A percentile compares a stretch with the other conserved stretches of the same genome.
phyloP scores from a whole-genome alignment of 2,888 invertebrate genomes.

The Antheraea assamensis region DNA sequence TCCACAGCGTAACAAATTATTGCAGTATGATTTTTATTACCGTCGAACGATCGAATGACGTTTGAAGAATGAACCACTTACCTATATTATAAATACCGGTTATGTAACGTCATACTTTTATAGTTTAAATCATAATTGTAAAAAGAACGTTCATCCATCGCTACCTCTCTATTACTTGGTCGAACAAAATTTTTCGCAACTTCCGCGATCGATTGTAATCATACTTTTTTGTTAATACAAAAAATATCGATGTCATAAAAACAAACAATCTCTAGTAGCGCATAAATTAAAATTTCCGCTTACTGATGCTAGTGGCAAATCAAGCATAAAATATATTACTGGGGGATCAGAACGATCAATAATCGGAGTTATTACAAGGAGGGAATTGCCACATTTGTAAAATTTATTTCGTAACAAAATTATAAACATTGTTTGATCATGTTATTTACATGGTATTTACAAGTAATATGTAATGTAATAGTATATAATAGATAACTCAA shows the following conservation, averaged over 20 bases:
- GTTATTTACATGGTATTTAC: too few relatives aligned
- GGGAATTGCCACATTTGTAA: constrained; percentile 31
- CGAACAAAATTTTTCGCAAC: constrained; percentile 58
- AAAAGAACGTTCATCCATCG: constrained; percentile 43
- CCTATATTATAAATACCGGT: constrained; percentile 18
- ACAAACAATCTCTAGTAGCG: constrained; percentile 73
- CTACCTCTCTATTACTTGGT: constrained; percentile 43
- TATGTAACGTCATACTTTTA: constrained; percentile 14
- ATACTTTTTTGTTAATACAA: constrained; percentile 61
- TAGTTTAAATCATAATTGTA: constrained; percentile 29
- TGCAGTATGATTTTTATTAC: constrained; percentile 66
- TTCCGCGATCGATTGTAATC: constrained; percentile 63
- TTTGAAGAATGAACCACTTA: constrained; percentile 43
- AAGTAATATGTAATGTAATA: too few relatives aligned
- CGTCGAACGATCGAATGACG: constrained; percentile 58
- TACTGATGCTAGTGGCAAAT: constrained; percentile 66
- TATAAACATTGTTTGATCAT: constrained; percentile 16
- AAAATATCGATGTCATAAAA: constrained; percentile 71
- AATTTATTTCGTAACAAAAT: constrained; percentile 30
- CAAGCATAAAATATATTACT: constrained; percentile 69
- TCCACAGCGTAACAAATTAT: constrained; percentile 69
- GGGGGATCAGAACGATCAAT: constrained; percentile 61
- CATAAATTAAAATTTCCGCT: constrained; percentile 82
- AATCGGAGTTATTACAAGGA: constrained; percentile 46
- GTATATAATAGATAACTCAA: too few relatives aligned